Evolutionary conservation across 2,797 vertebrate genomes (phyloP).

Genomic region (Australoheros facetus): DNA sequence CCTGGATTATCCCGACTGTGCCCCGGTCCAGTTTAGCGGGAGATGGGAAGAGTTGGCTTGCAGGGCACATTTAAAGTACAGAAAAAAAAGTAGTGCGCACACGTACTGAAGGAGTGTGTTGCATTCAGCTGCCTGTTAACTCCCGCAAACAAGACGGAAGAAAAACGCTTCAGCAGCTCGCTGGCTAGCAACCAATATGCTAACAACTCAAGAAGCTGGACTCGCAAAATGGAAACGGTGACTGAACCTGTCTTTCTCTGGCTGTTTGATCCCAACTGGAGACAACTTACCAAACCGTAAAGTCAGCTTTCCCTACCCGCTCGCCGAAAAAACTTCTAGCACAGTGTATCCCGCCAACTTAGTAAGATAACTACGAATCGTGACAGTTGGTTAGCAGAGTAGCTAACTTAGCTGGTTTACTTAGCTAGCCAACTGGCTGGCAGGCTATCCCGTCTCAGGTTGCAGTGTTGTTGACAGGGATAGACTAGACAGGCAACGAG

Average conservation of each 20-base stretch:
- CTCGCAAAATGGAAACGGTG: conserved; percentile 70
- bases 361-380: neutral
- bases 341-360: neutral
- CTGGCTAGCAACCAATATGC: conserved; percentile 54
- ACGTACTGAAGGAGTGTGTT: neutral
- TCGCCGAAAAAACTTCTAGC: conserved; percentile 26
- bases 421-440: conserved; percentile 56
- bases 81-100: neutral
- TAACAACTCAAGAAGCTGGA: conserved; percentile 66
- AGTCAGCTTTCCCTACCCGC: conserved; percentile 15
- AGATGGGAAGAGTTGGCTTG: conserved; percentile 11
- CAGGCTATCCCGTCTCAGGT: conserved; percentile 74
- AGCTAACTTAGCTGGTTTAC: conserved; percentile 68
- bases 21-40: conserved; percentile 15
- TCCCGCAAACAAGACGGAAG: neutral
- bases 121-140: neutral
- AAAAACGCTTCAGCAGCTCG: conserved; percentile 32
- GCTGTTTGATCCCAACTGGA: conserved; percentile 33
- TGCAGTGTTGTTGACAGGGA: conserved; percentile 75
- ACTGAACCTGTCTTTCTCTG: conserved; percentile 52
- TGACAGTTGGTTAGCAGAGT: conserved; percentile 27
- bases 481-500: conserved; percentile 46
- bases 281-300: conserved; percentile 67
- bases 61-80: neutral
- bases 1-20: conserved; percentile 6